phyloP scores from a whole-genome alignment of 2,888 invertebrate species.

The Caenorhabditis zanzibari region DNA sequence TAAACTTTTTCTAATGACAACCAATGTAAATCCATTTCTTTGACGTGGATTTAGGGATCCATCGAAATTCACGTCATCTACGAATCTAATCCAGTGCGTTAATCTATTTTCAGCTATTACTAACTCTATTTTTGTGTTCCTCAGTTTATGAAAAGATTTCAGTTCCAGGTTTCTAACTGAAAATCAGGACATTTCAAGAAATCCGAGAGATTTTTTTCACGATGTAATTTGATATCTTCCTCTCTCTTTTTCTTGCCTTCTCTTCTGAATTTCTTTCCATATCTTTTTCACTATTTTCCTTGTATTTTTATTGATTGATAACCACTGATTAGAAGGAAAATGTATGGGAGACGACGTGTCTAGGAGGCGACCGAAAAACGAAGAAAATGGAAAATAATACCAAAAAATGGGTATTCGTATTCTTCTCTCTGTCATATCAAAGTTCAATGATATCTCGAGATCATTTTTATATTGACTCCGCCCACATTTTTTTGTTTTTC shows the following conservation, averaged over 20 bases:
- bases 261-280: constrained; percentile 19
- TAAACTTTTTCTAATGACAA: neutral
- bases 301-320: constrained; percentile 38
- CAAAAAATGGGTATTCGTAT: constrained; percentile 6
- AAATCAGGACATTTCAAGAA: constrained; percentile 19
- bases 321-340: constrained; percentile 17
- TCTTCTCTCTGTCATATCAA: constrained; percentile 34
- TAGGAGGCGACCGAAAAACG: constrained; percentile 13
- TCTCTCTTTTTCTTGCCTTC: constrained; percentile 16
- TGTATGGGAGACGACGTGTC: neutral
- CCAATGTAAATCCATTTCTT: neutral
- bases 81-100: constrained; percentile 18
- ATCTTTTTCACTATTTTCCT: constrained; percentile 26
- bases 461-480: constrained; percentile 26
- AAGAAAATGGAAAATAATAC: constrained; percentile 19
- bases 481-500: constrained; percentile 38
- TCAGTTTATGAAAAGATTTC: neutral
- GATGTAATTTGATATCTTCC: constrained; percentile 27
- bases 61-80: constrained; percentile 10
- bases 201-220: constrained; percentile 19
- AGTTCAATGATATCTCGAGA: constrained; percentile 7
- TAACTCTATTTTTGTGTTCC: constrained; percentile 17
- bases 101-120: constrained; percentile 22
- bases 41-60: constrained; percentile 13
- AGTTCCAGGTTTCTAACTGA: neutral